These are phyloP conservation scores for Galaxias olidus DNA, from an alignment of 2,797 vertebrate species.

Conservation along the genomic window DNA sequence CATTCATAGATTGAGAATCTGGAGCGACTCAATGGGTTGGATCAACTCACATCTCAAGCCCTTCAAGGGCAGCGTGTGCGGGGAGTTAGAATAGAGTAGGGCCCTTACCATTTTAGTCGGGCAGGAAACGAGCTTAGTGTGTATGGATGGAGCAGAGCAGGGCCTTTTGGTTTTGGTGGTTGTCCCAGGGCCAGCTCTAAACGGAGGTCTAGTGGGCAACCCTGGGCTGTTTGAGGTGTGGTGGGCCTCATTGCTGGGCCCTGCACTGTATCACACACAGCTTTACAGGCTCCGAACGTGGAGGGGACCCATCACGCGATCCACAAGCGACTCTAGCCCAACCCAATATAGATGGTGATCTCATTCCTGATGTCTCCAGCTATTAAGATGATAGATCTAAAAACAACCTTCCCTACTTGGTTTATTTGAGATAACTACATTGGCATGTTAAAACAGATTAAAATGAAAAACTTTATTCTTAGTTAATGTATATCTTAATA, in stretches of 20 bases:
- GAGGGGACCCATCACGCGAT: conserved; percentile 48
- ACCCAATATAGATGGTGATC: conserved; percentile 66
- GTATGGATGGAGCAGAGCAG: conserved; percentile 19
- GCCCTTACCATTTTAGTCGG: conserved; percentile 57
- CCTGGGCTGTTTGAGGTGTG: conserved; percentile 71
- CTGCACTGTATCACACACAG: conserved; percentile 67
- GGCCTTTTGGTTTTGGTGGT: conserved; percentile 54
- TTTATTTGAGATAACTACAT: too few relatives aligned
- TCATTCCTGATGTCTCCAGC: conserved; percentile 58
- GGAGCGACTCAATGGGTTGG: conserved; percentile 50
- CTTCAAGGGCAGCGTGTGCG: conserved; percentile 34
- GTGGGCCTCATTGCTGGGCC: conserved; percentile 56
- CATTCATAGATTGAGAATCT: conserved; percentile 51
- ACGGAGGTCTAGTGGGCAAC: conserved; percentile 62
- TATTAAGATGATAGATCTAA: conserved; percentile 47
- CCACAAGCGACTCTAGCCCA: conserved; percentile 37
- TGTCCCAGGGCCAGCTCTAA: conserved; percentile 59
- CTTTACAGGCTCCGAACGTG: conserved; percentile 51
- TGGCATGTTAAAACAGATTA: too few relatives aligned
- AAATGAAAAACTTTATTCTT: neutral
- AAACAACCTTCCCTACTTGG: too few relatives aligned
- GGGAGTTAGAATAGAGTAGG: conserved; percentile 39
- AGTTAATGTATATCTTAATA: neutral
- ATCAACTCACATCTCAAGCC: conserved; percentile 21
- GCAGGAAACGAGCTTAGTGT: conserved; percentile 55